Evolutionary conservation across 2,888 invertebrate genomes (phyloP).

Genomic region (Itoplectis maculator): DNA sequence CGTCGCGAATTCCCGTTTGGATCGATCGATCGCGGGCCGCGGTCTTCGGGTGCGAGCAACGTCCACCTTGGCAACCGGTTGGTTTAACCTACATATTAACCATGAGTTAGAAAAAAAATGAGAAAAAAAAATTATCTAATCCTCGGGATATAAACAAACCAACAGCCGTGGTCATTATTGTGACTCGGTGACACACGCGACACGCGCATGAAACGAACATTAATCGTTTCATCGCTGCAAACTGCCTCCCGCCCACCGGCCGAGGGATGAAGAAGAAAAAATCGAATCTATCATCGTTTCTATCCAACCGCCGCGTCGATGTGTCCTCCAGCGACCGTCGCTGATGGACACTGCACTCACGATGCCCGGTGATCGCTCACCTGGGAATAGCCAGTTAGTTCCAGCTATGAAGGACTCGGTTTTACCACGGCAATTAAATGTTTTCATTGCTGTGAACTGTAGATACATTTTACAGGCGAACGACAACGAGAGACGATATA

Average conservation of each 20-base stretch:
- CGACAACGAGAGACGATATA: neutral
- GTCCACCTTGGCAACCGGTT: conserved; percentile 19
- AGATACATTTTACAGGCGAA: neutral
- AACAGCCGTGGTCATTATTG: conserved; percentile 24
- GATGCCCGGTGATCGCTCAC: neutral
- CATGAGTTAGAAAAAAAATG: conserved; percentile 22
- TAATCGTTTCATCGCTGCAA: conserved; percentile 63
- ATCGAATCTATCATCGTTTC: conserved; percentile 48
- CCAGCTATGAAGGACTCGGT: too few relatives aligned
- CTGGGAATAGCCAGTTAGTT: neutral
- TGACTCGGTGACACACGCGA: conserved; percentile 30
- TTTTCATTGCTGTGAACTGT: neutral
- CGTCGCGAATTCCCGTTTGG: conserved; percentile 36
- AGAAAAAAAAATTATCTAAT: conserved; percentile 50
- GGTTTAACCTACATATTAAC: conserved; percentile 13
- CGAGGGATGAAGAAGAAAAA: conserved; percentile 23
- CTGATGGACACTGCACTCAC: neutral
- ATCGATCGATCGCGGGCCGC: conserved; percentile 39
- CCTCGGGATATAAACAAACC: conserved; percentile 29
- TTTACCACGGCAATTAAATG: neutral
- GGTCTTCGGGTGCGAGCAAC: neutral
- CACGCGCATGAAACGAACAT: conserved; percentile 68
- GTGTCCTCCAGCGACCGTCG: conserved; percentile 11
- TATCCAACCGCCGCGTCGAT: conserved; percentile 13
- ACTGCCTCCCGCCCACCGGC: too few relatives aligned